phyloP scores from a whole-genome alignment of 1,140 invertebrate species.

The Cardiocondyla obscurior region DNA sequence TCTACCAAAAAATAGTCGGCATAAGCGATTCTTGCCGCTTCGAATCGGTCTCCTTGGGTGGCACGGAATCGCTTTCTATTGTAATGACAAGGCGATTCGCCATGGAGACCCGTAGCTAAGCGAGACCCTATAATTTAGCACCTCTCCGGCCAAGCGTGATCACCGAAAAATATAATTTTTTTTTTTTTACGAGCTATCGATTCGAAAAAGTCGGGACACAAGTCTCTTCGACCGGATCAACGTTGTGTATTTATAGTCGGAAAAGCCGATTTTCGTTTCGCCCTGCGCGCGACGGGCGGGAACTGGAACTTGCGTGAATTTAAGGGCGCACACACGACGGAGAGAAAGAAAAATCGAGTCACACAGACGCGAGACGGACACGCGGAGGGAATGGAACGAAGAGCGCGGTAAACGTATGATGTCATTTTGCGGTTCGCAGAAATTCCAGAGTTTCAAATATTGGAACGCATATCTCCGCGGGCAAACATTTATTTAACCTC shows the following conservation, averaged over 20 bases:
- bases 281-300: neutral
- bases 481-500: slow-evolving; percentile 68
- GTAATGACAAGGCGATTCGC: slow-evolving; percentile 53
- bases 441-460: slow-evolving; percentile 70
- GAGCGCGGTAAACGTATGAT: slow-evolving; percentile 54
- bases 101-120: slow-evolving; percentile 23
- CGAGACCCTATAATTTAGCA: slow-evolving; percentile 50
- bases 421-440: slow-evolving; percentile 66
- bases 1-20: slow-evolving; percentile 17
- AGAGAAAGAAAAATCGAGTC: slow-evolving; percentile 44
- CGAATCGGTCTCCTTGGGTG: slow-evolving; percentile 41
- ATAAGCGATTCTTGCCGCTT: slow-evolving; percentile 5
- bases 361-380: slow-evolving; percentile 2
- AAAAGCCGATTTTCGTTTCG: slow-evolving; percentile 48
- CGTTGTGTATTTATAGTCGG: slow-evolving; percentile 52
- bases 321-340: neutral
- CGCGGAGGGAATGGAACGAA: slow-evolving; percentile 19
- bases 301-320: neutral
- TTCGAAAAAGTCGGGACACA: neutral
- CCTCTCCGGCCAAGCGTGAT: no score
- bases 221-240: slow-evolving; percentile 56
- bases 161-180: no score
- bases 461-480: slow-evolving; percentile 53
- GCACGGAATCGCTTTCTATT: neutral
- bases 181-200: neutral